Evolutionary conservation across 2,888 invertebrate genomes (phyloP), one percentile per base, ranked within the genome.

Genomic region (Anagyrus pseudococci): DNA sequence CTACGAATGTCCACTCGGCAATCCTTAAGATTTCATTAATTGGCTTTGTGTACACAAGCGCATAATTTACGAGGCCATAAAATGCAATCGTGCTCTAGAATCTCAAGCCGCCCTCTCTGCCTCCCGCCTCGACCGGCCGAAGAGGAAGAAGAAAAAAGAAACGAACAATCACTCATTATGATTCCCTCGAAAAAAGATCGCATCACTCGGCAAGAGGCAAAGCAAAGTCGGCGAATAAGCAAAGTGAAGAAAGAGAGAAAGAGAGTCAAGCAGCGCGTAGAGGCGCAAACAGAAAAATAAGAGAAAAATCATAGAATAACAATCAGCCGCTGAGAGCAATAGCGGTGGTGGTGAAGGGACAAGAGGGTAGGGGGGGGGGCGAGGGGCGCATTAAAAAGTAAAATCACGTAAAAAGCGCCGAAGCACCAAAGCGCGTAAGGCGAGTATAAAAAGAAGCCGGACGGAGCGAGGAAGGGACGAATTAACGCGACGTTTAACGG

Each of bases 401-500:
- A 66, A 66, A 66, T 62, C 55, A 59, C 58, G 62, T 59, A 55
- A 55, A 66, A 62, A 62, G 48, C 13, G 53, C 44, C 17, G 22
- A 43, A 20, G 33, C 29, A 23, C 20, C 15, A 15, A 15, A 15
- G 33, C 1, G 15, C 37, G 25, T 2, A 2, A 29, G 13, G 33
- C 15, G 40, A 29, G 17, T 37, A 17, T 7, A 49, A 57, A 43
- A 58, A 46, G 26, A 17, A 4, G 15, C 17, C 3, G n/a, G 8
- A 6, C 41, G 41, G 17, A 40, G 20, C 43, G 41, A 41, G 20
- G 8, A 41, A 15, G 13, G 49, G 23, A 26, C 43, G 58, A 66
- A 66, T 66, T 66, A 66, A 62, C 66, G 66, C 62, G 65, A 40
- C 65, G 47, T 58, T 61, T 61, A 61, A 54, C 61, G 61, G 54